Evolutionary conservation across 2,888 invertebrate genomes (phyloP), one percentile per base, ranked within the genome.

Genomic region (Nemapogon koenigi): DNA sequence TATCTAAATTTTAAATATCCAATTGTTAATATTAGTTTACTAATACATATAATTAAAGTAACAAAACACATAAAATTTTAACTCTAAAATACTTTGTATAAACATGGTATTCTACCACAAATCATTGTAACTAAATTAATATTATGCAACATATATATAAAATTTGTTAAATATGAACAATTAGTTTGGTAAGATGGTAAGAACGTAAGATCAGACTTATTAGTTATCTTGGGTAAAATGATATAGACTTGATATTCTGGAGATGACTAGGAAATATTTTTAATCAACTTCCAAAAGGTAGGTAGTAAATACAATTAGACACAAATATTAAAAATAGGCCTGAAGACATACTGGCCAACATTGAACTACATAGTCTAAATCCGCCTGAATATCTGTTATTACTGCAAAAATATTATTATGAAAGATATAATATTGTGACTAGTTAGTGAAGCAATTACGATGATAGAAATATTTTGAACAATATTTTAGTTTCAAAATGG

Each of bases 121-220:
- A 22, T 7, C 22, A 33, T 33, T 17, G 16, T 19, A 3, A 15
- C 4, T 30, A n/a, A 11, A 14, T 15, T 30, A 30, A 30, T 7
- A 22, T 22, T 22, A 7, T 22, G 10, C 22, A 22, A 7, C 22
- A 6, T 6, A 22, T 22, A 22, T 22, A 73, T 75, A 76, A 71
- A 76, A 73, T 76, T 73, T 72, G 59, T 70, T 69, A 70, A 72
- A 60, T 58, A 59, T 65, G 65, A 75, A 75, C 73, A 75, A 73
- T 71, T 46, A 53, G 62, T 75, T 76, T 76, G 75, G 76, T 73
- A 71, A 72, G 62, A 29, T 27, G 16, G 7, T 8, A 28, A 16
- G 29, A 37, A 2, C 15, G 25, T 29, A 30, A 16, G 18, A 37
- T 30, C 32, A 31, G 31, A 31, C 31, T 38, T 31, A 25, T 38